These are phyloP conservation scores for Abscondita cerata DNA, from an alignment of 2,888 invertebrate genomes.

Conservation along the genomic window DNA sequence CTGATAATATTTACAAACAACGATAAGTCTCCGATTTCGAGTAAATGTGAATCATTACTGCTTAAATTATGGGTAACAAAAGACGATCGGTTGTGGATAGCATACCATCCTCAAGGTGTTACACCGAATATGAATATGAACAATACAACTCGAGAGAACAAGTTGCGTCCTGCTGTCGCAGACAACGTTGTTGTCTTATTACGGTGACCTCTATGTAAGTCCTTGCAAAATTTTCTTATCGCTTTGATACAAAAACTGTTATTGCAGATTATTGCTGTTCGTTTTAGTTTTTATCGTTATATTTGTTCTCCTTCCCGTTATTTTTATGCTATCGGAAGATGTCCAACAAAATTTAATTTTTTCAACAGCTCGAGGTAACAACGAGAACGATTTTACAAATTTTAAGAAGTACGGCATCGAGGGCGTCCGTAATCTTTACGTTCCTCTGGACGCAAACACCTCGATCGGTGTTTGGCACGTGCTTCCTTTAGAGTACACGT, in stretches of 20 bases:
- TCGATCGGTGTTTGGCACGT: constrained; percentile 75
- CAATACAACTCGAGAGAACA: not conserved
- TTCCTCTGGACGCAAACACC: constrained; percentile 60
- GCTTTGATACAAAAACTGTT: too few relatives aligned
- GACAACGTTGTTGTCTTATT: not conserved
- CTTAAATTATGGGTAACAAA: not conserved
- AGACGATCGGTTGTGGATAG: constrained; percentile 1
- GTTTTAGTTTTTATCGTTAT: constrained; percentile 63
- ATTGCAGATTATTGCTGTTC: not conserved
- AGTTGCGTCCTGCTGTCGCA: not conserved
- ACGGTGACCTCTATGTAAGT: not conserved
- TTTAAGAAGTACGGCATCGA: constrained; percentile 60
- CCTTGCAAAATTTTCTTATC: not conserved
- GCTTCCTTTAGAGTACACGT: constrained; percentile 64
- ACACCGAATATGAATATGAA: constrained; percentile 3
- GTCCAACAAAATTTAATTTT: constrained; percentile 74
- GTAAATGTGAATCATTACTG: not conserved
- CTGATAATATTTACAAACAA: not conserved
- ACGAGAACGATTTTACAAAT: constrained; percentile 69
- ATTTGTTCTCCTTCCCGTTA: constrained; percentile 71
- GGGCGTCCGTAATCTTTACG: constrained; percentile 72
- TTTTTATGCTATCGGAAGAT: constrained; percentile 73
- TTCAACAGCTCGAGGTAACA: constrained; percentile 69
- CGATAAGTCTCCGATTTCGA: not conserved
- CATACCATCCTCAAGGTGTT: not conserved